phyloP scores from a whole-genome alignment of 2,888 invertebrate genomes.

The Drosophila conformis region DNA sequence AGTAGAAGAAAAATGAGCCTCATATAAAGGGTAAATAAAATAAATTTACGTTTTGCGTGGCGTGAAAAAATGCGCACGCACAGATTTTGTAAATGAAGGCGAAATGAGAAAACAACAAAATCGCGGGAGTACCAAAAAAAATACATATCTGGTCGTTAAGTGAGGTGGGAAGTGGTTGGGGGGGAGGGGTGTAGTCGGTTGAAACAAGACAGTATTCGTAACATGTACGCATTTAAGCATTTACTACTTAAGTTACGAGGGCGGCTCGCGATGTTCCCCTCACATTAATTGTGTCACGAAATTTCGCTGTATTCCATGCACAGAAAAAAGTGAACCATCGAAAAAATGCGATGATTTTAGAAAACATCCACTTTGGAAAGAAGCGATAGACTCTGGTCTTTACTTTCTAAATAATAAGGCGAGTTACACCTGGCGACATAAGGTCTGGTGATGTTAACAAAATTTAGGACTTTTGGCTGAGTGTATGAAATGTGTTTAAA shows the following conservation, averaged over 20 bases:
- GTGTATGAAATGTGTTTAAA: not conserved
- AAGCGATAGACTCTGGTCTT: not conserved
- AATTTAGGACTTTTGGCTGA: not conserved
- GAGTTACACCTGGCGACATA: not conserved
- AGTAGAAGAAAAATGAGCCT: slow-evolving; percentile 76
- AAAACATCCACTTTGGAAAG: not conserved
- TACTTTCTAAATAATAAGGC: not conserved
- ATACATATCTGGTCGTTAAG: not conserved
- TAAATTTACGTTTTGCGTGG: slow-evolving; percentile 77
- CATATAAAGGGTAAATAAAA: slow-evolving; percentile 73
- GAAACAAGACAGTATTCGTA: slow-evolving; percentile 29
- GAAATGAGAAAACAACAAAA: slow-evolving; percentile 29
- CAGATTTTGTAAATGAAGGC: slow-evolving; percentile 79
- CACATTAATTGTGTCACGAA: slow-evolving; percentile 23
- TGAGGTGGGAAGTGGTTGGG: not conserved
- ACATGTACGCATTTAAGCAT: slow-evolving; percentile 31
- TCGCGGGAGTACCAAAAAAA: slow-evolving; percentile 13
- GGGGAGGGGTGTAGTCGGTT: not conserved
- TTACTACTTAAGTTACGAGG: slow-evolving; percentile 21
- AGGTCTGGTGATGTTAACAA: not conserved
- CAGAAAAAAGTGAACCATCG: not conserved
- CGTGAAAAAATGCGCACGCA: slow-evolving; percentile 77
- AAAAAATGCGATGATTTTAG: not conserved
- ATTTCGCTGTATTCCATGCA: slow-evolving; percentile 1
- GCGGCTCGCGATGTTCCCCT: slow-evolving; percentile 8